Evolutionary conservation across 92 coral and sea anemone species (phyloP).

Genomic region (Siderastrea radians): DNA sequence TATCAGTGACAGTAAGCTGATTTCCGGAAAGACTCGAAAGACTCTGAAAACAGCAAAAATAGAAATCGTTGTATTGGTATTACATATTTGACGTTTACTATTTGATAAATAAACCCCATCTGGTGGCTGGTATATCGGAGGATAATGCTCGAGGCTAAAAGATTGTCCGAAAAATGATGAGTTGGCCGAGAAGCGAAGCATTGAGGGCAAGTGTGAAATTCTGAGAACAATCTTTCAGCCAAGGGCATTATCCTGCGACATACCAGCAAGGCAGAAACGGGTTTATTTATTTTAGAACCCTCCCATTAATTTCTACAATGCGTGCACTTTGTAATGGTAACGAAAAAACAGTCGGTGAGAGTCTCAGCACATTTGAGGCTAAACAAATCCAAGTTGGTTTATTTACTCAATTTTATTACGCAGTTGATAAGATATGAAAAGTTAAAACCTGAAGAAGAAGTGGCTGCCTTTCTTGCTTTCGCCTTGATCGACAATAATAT

Average conservation of each 20-base stretch:
- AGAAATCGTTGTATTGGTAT: background rate
- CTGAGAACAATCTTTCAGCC: background rate
- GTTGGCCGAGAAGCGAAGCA: background rate
- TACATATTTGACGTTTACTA: too few species aligned
- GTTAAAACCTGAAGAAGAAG: too few species aligned
- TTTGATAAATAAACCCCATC: background rate
- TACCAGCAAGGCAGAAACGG: background rate
- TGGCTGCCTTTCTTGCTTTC: too few species aligned
- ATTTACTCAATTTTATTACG: too few species aligned
- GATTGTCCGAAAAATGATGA: background rate
- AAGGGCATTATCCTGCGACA: background rate
- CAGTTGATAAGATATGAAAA: too few species aligned
- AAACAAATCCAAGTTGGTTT: too few species aligned
- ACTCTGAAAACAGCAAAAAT: conserved; percentile 17
- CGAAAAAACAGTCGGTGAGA: too few species aligned
- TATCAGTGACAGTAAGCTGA: conserved; percentile 73
- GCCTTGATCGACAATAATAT: too few species aligned
- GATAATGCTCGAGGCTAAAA: background rate
- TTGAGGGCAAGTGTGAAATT: background rate
- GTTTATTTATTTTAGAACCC: background rate
- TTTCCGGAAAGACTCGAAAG: conserved; percentile 54
- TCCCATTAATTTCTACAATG: background rate
- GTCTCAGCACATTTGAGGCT: too few species aligned
- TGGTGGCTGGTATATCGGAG: background rate
- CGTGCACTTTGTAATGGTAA: too few species aligned